Conservation (phyloP, 1,140 invertebrate genomes). For the Pseudobourletiella spinata region DNA sequence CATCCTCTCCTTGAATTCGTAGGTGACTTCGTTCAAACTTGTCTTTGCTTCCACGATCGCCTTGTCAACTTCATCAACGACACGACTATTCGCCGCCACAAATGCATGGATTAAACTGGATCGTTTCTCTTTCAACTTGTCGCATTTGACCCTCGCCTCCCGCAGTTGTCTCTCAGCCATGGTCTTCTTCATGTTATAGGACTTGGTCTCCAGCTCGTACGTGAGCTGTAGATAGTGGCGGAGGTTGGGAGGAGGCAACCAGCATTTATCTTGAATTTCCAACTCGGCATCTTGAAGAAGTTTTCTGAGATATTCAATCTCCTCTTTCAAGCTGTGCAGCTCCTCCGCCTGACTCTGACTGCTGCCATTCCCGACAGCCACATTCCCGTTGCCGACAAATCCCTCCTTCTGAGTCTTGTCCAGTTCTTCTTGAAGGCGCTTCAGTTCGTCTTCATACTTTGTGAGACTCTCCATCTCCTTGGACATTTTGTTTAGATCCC, state of each 20-base stretch:
- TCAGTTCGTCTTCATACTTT: constrained; percentile 73
- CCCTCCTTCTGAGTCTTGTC: not conserved
- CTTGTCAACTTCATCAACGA: constrained; percentile 3
- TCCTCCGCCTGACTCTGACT: not conserved
- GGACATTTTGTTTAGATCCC: constrained; percentile 75
- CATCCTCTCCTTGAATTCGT: not conserved
- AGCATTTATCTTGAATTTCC: constrained; percentile 4
- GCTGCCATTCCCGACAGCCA: not conserved
- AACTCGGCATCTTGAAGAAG: not conserved
- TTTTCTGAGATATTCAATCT: not conserved
- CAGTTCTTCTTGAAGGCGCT: constrained; percentile 60
- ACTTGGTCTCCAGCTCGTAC: not conserved
- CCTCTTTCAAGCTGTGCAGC: not conserved
- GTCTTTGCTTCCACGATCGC: not conserved
- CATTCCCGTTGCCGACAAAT: not conserved
- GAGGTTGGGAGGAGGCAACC: constrained; percentile 6
- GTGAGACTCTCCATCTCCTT: constrained; percentile 85
- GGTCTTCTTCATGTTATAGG: not conserved
- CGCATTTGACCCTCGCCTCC: not conserved
- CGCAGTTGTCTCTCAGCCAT: constrained; percentile 1
- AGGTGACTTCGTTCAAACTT: not conserved
- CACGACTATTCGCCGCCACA: not conserved
- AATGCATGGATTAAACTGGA: not conserved
- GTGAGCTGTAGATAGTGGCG: not conserved
- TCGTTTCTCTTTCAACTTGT: not conserved